Evolutionary conservation across 2,113 vertebrate species (phyloP), one percentile per base, ranked within the genome.

Genomic region (Toxostoma redivivum): DNA sequence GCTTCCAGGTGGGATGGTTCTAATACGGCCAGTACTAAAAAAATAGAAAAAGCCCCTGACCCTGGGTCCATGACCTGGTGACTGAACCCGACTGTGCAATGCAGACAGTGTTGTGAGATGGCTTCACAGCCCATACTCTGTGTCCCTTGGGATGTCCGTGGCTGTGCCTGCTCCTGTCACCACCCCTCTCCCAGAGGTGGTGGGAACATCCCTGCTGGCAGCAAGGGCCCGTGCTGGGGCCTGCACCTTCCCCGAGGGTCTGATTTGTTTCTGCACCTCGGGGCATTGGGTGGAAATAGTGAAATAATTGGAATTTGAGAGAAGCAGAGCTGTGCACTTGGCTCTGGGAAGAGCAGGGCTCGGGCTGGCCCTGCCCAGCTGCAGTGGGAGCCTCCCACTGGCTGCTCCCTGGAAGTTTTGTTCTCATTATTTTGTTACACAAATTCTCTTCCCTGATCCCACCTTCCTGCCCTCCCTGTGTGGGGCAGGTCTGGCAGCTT

Each of bases 21-120:
- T 45, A 33, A 92, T 45, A 82, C 1, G 94, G 97, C 95, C 97
- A 97, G 95, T 97, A 95, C 89, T 81, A 23, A 76, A 35, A 60
- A 15, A 7, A 25, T 7, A 20, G 15, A 45, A 15, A 33, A 31
- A 15, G 56, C 6, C 8, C 69, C 71, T 53, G 56, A 2, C 3
- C 15, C 9, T 65, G 91, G 88, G 70, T 87, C 86, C 80, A 9
- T 14, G 74, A 28, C 20, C 61, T 66, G 1, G 38, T 64, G 54
- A 2, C 15, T 57, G 72, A 90, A 56, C 37, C 65, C 7, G 15
- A 11, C 60, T 61, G 91, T 91, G 89, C 85, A 77, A 71, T 65
- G 71, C 73, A 18, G 15, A 11, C 30, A 8, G 54, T 11, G 66
- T 1, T 33, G 79, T 30, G 92, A 56, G 90, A 16, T 5, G 37